These are phyloP conservation scores for Lophochroa leadbeateri DNA, from an alignment of 2,113 vertebrate species.

Conservation along the genomic window DNA sequence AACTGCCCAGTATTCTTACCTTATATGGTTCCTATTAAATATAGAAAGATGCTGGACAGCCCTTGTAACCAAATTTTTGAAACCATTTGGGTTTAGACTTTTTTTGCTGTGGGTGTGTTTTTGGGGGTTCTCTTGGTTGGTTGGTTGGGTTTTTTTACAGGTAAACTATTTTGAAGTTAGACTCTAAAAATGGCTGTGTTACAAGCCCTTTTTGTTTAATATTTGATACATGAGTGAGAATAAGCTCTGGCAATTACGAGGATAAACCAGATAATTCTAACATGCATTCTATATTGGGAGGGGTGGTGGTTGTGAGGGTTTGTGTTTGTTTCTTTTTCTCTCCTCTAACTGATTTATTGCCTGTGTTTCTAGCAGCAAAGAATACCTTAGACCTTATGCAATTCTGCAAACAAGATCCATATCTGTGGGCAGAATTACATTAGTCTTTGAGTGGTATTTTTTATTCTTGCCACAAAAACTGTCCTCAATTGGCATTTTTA, in stretches of 20 bases:
- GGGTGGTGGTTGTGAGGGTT: background rate
- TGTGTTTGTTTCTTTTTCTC: background rate
- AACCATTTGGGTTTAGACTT: background rate
- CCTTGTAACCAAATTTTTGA: background rate
- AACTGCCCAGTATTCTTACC: background rate
- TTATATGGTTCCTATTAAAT: background rate
- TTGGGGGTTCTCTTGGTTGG: accelerated
- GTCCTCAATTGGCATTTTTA: background rate
- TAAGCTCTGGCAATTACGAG: background rate
- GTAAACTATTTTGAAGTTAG: background rate
- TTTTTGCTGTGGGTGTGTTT: background rate
- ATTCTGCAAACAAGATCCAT: background rate
- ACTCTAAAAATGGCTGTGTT: accelerated
- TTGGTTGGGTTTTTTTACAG: background rate
- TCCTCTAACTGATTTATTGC: background rate
- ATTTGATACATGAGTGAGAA: background rate
- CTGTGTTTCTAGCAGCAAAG: background rate
- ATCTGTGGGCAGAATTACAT: background rate
- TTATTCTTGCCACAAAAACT: background rate
- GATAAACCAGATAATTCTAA: background rate
- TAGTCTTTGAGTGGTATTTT: background rate
- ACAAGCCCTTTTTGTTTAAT: background rate
- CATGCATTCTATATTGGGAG: background rate
- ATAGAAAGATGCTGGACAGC: background rate
- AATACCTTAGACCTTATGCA: background rate